Evolutionary conservation across 2,797 vertebrate genomes (phyloP).

Genomic region (Darevskia mixta): DNA sequence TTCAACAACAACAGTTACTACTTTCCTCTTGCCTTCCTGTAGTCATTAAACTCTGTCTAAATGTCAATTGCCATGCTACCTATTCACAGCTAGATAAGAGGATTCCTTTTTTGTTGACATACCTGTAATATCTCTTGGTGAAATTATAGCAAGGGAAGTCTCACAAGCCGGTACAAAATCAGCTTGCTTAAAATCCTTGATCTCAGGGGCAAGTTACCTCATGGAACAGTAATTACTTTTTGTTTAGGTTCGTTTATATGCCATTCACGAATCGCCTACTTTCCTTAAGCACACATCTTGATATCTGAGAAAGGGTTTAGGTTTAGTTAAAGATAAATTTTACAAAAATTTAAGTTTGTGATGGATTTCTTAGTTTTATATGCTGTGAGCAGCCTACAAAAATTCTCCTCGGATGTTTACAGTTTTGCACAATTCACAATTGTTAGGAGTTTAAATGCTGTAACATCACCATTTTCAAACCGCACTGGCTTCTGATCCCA

Average conservation of each 20-base stretch:
- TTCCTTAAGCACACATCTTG: background rate
- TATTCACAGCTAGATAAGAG: background rate
- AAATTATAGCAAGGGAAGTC: background rate
- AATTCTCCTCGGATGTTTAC: background rate
- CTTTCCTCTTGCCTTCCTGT: too few species aligned
- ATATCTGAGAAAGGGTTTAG: background rate
- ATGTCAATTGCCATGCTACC: background rate
- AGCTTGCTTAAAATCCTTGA: background rate
- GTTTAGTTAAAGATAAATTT: conserved; percentile 2
- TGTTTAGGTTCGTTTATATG: background rate
- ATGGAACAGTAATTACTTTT: background rate
- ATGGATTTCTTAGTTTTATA: background rate
- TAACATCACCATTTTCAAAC: too few species aligned
- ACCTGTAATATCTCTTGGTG: background rate
- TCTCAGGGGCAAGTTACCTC: background rate
- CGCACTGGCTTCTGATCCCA: too few species aligned
- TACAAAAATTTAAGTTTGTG: background rate
- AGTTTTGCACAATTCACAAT: background rate
- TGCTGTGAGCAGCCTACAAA: background rate
- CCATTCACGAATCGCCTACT: background rate
- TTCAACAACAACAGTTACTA: too few species aligned
- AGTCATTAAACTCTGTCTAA: background rate
- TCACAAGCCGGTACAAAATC: background rate
- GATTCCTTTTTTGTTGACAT: background rate
- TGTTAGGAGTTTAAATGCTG: background rate